Evolutionary conservation across 92 coral and sea anemone genomes (phyloP), one percentile per base, ranked within the genome.

Genomic region (Phenganax stokvisi): DNA sequence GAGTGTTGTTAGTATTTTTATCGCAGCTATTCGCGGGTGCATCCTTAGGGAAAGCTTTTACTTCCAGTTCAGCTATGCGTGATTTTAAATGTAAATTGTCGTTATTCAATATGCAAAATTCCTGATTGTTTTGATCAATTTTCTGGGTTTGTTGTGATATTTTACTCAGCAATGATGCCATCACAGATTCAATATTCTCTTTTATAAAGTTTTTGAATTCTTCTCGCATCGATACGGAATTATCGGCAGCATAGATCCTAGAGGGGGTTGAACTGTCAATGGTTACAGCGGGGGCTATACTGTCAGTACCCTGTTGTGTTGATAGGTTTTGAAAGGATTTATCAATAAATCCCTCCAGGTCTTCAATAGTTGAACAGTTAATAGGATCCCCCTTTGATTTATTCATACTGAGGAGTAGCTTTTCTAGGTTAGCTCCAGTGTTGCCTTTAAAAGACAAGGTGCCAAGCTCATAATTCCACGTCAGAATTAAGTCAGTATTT

Each of bases 1-100:
- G 47, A 37, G 47, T 37, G 5, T 37, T 37, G 47, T 37, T 37
- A 37, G 47, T 37, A 37, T 37, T 37, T 37, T 37, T 37, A 5
- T 37, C 5, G 47, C 47, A 37, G 47, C 47, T 37, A 37, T 1
- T 37, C 47, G 47, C 47, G 65, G 65, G 20, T 59, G 7, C 65
- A 13, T 59, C 17, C 65, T 59, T 59, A 13, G 65, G 65, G 65
- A 59, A 59, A 59, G 20, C 20, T 13, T 59, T 59, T 59, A 3
- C 65, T 20, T 59, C 65, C 65, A 59, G 12, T 59, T 59, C 20
- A 59, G 65, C 65, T 59, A 59, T 25, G 65, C 65, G 65, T 59
- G 65, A 59, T 59, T 59, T 25, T 25, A 59, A 59, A 59, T 59
- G 65, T 13, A 59, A 59, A 59, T 59, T 59, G 65, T 13, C 17